Evolutionary conservation across 2,113 vertebrate genomes (phyloP).

Genomic region (Aegotheles bennettii): DNA sequence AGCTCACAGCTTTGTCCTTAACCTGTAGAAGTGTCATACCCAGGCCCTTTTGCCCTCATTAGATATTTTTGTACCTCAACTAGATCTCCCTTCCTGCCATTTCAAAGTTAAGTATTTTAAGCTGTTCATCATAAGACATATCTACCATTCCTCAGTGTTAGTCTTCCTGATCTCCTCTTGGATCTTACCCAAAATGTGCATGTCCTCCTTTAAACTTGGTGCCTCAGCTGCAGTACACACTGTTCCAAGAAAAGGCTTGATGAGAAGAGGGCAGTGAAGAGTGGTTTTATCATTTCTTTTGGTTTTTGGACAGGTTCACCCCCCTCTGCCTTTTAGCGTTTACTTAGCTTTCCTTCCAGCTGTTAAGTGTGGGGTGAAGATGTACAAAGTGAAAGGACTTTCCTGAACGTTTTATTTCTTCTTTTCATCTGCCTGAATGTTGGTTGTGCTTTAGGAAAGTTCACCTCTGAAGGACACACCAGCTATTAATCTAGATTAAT

Average conservation of each 20-base stretch:
- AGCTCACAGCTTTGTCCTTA: background rate
- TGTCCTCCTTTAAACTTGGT: constrained; percentile 28
- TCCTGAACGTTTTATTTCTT: background rate
- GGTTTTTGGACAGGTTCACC: background rate
- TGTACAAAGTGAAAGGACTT: background rate
- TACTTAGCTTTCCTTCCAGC: background rate
- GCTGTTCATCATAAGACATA: constrained; percentile 30
- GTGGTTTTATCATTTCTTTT: background rate
- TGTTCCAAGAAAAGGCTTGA: background rate
- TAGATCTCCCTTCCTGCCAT: constrained; percentile 32
- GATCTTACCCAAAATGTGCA: constrained; percentile 41
- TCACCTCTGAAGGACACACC: background rate
- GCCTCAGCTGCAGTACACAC: background rate
- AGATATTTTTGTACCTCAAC: constrained; percentile 11
- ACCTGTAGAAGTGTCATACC: background rate
- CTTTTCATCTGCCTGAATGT: background rate
- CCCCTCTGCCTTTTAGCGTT: background rate
- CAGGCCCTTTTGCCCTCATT: background rate
- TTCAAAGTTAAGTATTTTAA: constrained; percentile 58
- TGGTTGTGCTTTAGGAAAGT: background rate
- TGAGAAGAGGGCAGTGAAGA: background rate
- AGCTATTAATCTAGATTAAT: background rate
- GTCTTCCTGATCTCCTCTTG: constrained; percentile 52
- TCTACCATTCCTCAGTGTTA: constrained; percentile 57
- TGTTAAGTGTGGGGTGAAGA: background rate